These are phyloP conservation scores for Atlantisia rogersi DNA, from an alignment of 2,113 vertebrate species.

Conservation along the genomic window DNA sequence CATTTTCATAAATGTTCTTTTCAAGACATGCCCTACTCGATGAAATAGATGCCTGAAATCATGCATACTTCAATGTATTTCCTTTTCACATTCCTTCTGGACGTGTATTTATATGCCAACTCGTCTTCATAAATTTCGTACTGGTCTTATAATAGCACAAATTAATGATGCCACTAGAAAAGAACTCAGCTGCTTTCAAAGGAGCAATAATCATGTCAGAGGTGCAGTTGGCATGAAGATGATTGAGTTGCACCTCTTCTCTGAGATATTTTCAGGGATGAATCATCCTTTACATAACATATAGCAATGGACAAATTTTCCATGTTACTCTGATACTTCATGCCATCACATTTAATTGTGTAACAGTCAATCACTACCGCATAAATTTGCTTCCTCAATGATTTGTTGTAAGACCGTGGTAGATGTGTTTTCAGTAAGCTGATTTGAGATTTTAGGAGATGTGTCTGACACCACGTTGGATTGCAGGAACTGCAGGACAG, in stretches of 20 bases:
- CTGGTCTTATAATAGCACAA: slow-evolving; percentile 63
- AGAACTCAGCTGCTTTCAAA: slow-evolving; percentile 62
- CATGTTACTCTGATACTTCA: slow-evolving; percentile 44
- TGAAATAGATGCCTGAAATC: slow-evolving; percentile 48
- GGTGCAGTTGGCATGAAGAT: slow-evolving; percentile 68
- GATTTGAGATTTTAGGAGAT: not conserved
- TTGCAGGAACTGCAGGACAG: not conserved
- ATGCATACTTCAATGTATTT: slow-evolving; percentile 15
- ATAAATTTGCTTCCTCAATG: slow-evolving; percentile 48
- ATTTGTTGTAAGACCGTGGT: not conserved
- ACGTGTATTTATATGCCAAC: slow-evolving; percentile 48
- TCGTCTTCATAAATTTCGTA: slow-evolving; percentile 58
- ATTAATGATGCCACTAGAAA: slow-evolving; percentile 63
- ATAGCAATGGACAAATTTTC: slow-evolving; percentile 48
- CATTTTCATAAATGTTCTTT: slow-evolving; percentile 54
- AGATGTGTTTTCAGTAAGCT: not conserved
- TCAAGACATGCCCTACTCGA: slow-evolving; percentile 17
- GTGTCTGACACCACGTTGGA: not conserved
- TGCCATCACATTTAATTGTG: slow-evolving; percentile 64
- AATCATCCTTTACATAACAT: slow-evolving; percentile 54
- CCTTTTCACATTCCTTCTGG: slow-evolving; percentile 57
- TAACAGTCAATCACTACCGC: slow-evolving; percentile 46
- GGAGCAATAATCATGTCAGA: slow-evolving; percentile 68
- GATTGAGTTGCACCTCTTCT: slow-evolving; percentile 64
- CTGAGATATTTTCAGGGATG: slow-evolving; percentile 54